Conservation (phyloP, 2,113 vertebrate species). For the Notarius lentiginosus region DNA sequence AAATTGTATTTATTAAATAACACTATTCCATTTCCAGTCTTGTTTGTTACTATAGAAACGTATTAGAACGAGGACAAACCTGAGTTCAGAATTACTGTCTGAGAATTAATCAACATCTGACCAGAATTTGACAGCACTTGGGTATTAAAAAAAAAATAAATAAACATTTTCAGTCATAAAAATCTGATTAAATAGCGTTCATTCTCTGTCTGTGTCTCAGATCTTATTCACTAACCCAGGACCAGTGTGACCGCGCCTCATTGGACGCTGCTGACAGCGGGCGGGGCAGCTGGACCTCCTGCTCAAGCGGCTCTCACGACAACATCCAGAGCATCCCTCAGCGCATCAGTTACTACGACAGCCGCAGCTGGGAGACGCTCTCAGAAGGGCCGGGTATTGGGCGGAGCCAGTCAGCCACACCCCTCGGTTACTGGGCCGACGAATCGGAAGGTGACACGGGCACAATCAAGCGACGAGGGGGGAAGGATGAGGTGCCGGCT, state of each 20-base stretch:
- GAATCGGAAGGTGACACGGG: slow-evolving; percentile 96
- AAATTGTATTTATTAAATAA: not conserved
- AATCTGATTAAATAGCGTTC: not conserved
- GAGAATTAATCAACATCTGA: not conserved
- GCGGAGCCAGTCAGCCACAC: slow-evolving; percentile 88
- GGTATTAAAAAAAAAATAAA: no score
- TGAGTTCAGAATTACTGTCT: not conserved
- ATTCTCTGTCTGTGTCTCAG: slow-evolving; percentile 67
- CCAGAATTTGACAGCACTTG: not conserved
- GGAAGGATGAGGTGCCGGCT: slow-evolving; percentile 84
- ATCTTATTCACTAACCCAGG: slow-evolving; percentile 92
- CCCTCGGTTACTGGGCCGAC: slow-evolving; percentile 93
- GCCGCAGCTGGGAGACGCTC: slow-evolving; percentile 93
- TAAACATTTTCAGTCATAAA: not conserved
- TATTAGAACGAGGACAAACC: no score
- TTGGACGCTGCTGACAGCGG: slow-evolving; percentile 96
- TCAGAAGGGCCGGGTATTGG: slow-evolving; percentile 73
- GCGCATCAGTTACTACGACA: slow-evolving; percentile 90
- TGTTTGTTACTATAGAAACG: no score
- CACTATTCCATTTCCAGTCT: no score
- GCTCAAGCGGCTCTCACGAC: slow-evolving; percentile 96
- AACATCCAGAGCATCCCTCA: slow-evolving; percentile 98
- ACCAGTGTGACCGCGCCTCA: slow-evolving; percentile 94
- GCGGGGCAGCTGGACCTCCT: slow-evolving; percentile 97
- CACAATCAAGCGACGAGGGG: slow-evolving; percentile 94